Evolutionary conservation across 2,113 vertebrate genomes (phyloP), one percentile per base, ranked within the genome.

Genomic region (Coptodon rendalli): DNA sequence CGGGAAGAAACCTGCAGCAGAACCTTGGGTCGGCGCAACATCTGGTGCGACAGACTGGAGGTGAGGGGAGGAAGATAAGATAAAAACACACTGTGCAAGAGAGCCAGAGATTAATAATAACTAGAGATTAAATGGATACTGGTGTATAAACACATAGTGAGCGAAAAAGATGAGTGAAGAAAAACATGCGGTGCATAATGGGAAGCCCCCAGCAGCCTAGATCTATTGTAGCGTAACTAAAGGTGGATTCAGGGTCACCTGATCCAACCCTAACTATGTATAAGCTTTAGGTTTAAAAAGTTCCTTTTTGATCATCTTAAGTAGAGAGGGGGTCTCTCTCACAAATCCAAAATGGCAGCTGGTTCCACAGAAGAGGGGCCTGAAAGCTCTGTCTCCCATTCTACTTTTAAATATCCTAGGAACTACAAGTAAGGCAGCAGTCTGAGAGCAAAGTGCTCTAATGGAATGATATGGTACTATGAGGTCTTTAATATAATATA

Each of bases 221-320:
- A 66, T 66, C 61, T 66, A 13, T 5, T 66, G 34, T 38, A 66
- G 4, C 2, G 1, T 66, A 38, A 66, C 61, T 3, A 66, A 38
- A 38, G 19, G 17, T 38, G 61, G 61, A 38, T 66, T 66, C 34
- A 66, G 0, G 59, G 17, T 36, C 31, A 63, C 31, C 17, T 63
- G 17, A 1, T 63, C 31, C 31, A 63, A 36, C 31, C 31, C 17
- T n/a, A 12, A n/a, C 2, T 63, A 7, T 11, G 59, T n/a, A 36
- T 63, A 36, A n/a, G 59, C 59, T 63, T 63, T 36, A n/a, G 59
- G 31, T 63, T 63, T 36, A 63, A 63, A 63, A 63, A n/a, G 31
- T 63, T n/a, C 59, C 59, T 63, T 7, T 63, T 63, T 63, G 31
- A 36, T 63, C 6, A 36, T 63, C 59, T 63, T 63, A 63, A 63